A percentile compares a stretch with the other conserved stretches of the same genome.
Conservation (phyloP, 2,888 invertebrate species). For the Hesperia comma region DNA sequence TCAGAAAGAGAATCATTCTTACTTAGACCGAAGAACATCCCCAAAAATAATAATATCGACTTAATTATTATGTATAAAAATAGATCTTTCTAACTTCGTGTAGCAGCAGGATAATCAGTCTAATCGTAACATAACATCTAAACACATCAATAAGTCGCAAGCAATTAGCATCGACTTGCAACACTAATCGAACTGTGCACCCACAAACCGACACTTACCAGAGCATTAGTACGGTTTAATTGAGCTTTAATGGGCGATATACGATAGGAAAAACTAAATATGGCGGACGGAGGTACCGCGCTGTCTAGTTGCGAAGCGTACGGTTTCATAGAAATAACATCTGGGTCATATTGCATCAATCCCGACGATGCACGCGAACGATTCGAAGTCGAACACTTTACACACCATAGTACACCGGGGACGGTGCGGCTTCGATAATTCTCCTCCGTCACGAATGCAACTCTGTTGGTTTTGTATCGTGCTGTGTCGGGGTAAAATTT, state of each 20-base stretch:
- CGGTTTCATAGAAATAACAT: conserved; percentile 69
- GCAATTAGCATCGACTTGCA: not conserved
- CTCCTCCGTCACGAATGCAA: conserved; percentile 61
- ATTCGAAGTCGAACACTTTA: conserved; percentile 69
- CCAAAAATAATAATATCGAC: too few species aligned
- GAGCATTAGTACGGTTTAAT: conserved; percentile 8
- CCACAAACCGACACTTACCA: not conserved
- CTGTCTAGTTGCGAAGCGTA: conserved; percentile 47
- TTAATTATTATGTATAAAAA: too few species aligned
- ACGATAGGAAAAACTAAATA: conserved; percentile 22
- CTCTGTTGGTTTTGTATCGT: conserved; percentile 25
- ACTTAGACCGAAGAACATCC: too few species aligned
- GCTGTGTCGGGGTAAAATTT: not conserved
- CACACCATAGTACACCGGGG: conserved; percentile 58
- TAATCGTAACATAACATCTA: conserved; percentile 1
- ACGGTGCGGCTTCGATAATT: conserved; percentile 61
- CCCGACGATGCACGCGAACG: conserved; percentile 71
- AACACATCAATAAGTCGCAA: not conserved
- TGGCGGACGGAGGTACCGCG: conserved; percentile 31
- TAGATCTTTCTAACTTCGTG: too few species aligned
- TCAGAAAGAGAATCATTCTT: too few species aligned
- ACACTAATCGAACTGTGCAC: not conserved
- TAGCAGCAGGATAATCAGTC: too few species aligned
- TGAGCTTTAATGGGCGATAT: conserved; percentile 10
- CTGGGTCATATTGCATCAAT: conserved; percentile 77